phyloP scores from a whole-genome alignment of 2,888 invertebrate genomes.

The Yponomeuta sedellus region DNA sequence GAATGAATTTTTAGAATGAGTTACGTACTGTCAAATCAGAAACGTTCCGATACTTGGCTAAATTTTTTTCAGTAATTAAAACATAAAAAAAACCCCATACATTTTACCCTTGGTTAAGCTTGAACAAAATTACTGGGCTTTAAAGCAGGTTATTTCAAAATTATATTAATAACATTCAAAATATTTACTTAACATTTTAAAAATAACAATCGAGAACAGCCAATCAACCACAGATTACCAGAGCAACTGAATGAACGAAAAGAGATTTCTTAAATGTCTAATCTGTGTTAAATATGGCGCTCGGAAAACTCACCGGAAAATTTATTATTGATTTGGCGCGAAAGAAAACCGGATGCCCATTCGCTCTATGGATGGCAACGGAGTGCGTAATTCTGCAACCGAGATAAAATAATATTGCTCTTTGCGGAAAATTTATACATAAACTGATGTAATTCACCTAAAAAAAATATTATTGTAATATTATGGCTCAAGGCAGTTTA shows the following conservation, averaged over 20 bases:
- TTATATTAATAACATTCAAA: too few relatives aligned
- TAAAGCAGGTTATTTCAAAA: too few relatives aligned
- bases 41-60: conserved; percentile 2
- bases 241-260: neutral
- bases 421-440: too few relatives aligned
- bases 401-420: too few relatives aligned
- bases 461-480: conserved; percentile 7
- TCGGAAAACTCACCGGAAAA: neutral
- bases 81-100: too few relatives aligned
- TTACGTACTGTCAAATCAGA: conserved; percentile 27
- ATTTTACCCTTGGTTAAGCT: too few relatives aligned
- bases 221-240: neutral
- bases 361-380: neutral
- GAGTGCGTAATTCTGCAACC: too few relatives aligned
- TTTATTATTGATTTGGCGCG: conserved; percentile 50
- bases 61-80: too few relatives aligned
- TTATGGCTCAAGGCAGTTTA: conserved; percentile 49
- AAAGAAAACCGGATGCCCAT: neutral
- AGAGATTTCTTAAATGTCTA: neutral
- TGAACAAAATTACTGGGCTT: too few relatives aligned
- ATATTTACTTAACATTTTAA: too few relatives aligned
- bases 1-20: conserved; percentile 30
- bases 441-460: too few relatives aligned
- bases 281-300: too few relatives aligned
- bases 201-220: neutral